These are phyloP conservation scores for Enteromius argenteus DNA, from an alignment of 2,797 vertebrate genomes.

Conservation along the genomic window DNA sequence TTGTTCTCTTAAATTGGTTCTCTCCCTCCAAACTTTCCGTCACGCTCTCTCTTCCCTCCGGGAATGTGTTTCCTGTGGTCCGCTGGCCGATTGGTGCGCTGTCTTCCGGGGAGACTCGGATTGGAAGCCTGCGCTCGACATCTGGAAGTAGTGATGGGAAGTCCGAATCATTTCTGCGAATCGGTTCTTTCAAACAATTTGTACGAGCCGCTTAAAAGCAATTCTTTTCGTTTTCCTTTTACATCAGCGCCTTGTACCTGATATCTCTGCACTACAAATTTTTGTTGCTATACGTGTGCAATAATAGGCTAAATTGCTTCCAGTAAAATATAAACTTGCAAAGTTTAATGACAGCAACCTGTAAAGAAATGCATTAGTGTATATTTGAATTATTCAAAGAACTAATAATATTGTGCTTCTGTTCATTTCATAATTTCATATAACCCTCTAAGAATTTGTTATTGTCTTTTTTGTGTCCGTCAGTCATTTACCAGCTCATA, in stretches of 20 bases:
- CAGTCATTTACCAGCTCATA: background rate
- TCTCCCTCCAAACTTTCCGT: conserved; percentile 22
- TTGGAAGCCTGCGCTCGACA: conserved; percentile 58
- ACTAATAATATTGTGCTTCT: background rate
- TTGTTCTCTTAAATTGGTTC: background rate
- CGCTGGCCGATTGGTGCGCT: conserved; percentile 63
- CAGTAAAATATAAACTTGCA: background rate
- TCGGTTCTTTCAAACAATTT: conserved; percentile 13
- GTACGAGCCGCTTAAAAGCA: background rate
- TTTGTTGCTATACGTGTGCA: background rate
- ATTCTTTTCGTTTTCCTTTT: too few species aligned
- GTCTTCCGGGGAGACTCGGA: conserved; percentile 76
- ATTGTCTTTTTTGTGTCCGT: background rate
- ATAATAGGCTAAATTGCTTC: background rate
- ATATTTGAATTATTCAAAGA: background rate
- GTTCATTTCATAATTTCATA: background rate
- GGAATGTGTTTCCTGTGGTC: conserved; percentile 59
- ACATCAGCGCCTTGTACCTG: background rate
- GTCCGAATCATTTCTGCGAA: conserved; percentile 2
- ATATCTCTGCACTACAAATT: background rate
- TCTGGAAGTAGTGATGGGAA: conserved; percentile 63
- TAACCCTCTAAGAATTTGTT: background rate
- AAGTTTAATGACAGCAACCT: background rate
- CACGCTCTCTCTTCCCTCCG: conserved; percentile 15
- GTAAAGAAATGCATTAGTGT: background rate